Percentiles rank a stretch among this genome's conserved stretches.
phyloP scores from a whole-genome alignment of 2,888 invertebrate species.

The Phengaris alcon region DNA sequence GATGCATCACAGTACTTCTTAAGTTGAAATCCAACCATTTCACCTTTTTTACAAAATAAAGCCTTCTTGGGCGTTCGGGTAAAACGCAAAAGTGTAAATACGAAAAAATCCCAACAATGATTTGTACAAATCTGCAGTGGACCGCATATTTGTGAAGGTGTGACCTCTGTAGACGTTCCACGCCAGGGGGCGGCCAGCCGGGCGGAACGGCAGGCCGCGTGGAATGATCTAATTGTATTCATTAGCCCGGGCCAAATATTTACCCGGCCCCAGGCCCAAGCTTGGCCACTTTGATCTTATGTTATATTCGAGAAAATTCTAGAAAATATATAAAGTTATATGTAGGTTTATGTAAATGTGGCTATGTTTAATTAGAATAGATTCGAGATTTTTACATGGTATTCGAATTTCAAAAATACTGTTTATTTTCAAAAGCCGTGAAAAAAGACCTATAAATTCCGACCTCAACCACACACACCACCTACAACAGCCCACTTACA shows the following conservation, averaged over 20 bases:
- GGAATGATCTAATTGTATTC: conserved; percentile 80
- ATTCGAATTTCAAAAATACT: no score
- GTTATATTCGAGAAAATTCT: conserved; percentile 25
- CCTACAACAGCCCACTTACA: no score
- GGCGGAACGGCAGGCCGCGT: conserved; percentile 77
- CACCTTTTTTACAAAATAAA: no score
- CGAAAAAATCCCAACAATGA: not conserved
- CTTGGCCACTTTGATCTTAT: conserved; percentile 39
- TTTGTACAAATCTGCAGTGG: conserved; percentile 26
- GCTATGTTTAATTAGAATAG: not conserved
- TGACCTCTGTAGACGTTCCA: conserved; percentile 59
- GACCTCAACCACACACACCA: no score
- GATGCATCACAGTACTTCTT: no score
- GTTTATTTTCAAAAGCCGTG: no score
- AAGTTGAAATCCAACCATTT: no score
- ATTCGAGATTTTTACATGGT: not conserved
- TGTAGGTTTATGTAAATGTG: not conserved
- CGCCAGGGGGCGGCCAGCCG: conserved; percentile 66
- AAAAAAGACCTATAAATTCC: no score
- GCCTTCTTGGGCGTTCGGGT: no score
- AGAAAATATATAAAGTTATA: not conserved
- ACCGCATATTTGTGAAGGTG: conserved; percentile 56
- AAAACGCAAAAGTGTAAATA: not conserved
- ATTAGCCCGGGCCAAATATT: conserved; percentile 78
- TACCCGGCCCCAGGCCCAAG: conserved; percentile 59